Evolutionary conservation across 2,797 vertebrate species (phyloP).

Genomic region (Phaenicophaeus curvirostris): DNA sequence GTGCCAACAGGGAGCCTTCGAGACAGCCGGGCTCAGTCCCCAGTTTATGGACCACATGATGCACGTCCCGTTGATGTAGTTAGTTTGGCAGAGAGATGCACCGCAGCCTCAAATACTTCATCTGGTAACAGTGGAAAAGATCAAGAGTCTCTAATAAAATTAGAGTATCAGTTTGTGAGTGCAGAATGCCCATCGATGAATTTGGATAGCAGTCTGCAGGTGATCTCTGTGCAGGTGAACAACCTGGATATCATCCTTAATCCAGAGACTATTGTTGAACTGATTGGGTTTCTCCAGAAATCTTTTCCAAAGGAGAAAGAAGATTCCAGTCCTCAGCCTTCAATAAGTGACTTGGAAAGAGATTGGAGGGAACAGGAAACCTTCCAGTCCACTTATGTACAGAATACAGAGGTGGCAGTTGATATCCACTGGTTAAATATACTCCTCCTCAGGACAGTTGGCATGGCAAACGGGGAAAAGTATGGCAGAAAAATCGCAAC

Average conservation of each 20-base stretch:
- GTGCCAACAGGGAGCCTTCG: slow-evolving; percentile 91
- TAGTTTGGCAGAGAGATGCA: slow-evolving; percentile 60
- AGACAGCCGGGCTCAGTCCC: slow-evolving; percentile 91
- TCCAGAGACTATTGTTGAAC: slow-evolving; percentile 96
- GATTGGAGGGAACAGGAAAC: slow-evolving; percentile 77
- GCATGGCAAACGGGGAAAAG: slow-evolving; percentile 86
- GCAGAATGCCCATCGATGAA: slow-evolving; percentile 97
- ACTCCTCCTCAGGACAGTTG: slow-evolving; percentile 90
- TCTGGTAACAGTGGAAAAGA: slow-evolving; percentile 73
- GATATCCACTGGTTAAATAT: slow-evolving; percentile 96
- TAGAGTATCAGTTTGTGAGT: slow-evolving; percentile 98
- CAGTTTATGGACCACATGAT: slow-evolving; percentile 71
- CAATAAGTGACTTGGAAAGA: slow-evolving; percentile 73
- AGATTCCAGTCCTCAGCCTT: slow-evolving; percentile 76
- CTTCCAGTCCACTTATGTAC: slow-evolving; percentile 89
- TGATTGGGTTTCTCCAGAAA: slow-evolving; percentile 95
- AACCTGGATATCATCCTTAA: slow-evolving; percentile 98
- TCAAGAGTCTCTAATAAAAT: slow-evolving; percentile 92
- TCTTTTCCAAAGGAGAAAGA: slow-evolving; percentile 94
- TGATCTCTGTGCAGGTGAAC: slow-evolving; percentile 93
- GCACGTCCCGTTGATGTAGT: not conserved
- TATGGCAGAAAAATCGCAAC: slow-evolving; percentile 95
- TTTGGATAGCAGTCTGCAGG: slow-evolving; percentile 92
- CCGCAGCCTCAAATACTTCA: slow-evolving; percentile 65
- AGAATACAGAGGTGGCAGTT: slow-evolving; percentile 92